Evolutionary conservation across 2,888 invertebrate genomes (phyloP), one percentile per base, ranked within the genome.

Genomic region (Lymantria dispar): DNA sequence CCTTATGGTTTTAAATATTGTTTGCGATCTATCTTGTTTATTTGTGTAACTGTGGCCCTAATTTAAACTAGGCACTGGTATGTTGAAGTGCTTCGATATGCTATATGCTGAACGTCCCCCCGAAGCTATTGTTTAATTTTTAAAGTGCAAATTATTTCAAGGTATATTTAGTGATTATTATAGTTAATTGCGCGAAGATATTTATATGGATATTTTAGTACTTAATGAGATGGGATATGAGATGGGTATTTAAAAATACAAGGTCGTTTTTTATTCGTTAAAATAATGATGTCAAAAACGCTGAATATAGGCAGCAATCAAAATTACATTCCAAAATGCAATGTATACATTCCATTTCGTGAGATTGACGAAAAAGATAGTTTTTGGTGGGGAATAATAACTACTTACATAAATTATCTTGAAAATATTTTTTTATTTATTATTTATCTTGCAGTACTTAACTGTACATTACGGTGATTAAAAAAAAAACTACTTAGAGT

Each of bases 51-150:
- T 61, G 49, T 52, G 58, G 48, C 58, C 41, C 46, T 58, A 47
- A 48, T 59, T 61, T 55, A 48, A 46, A 54, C 8, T 29, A 52
- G 59, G 68, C 65, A 62, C 65, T 62, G 65, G 11, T 68, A 68
- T 68, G 59, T 76, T 78, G 84, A 85, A 84, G 86, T 84, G 83
- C 88, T 88, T 85, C 87, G 86, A 78, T 73, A 77, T 80, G 87
- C 87, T 83, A 76, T 81, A 80, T 77, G 83, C 85, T 79, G 81
- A 85, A 87, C 87, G 89, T 87, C 89, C 90, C 90, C 90, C 90
- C 90, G 86, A 82, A 86, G 88, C 84, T 84, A 73, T 53, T 69
- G 8, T 40, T 73, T 70, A 62, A 79, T 72, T 75, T 64, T 78
- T 77, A 87, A 85, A 87, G 89, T 89, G 88, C 88, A 87, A 88